phyloP scores from a whole-genome alignment of 2,888 invertebrate genomes.

The Willowsia nigromaculata region DNA sequence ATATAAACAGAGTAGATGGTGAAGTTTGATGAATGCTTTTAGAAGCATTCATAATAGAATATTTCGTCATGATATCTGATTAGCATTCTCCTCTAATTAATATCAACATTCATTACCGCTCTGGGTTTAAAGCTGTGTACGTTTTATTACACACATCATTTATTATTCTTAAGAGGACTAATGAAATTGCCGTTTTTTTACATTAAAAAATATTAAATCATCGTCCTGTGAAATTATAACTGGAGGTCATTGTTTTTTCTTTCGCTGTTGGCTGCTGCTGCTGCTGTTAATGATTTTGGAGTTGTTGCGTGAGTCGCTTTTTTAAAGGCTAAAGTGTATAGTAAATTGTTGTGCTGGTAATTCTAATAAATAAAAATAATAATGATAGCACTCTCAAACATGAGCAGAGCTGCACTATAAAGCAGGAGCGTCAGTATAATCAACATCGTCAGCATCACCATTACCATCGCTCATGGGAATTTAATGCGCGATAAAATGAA shows the following conservation, averaged over 20 bases:
- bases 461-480: slow-evolving; percentile 1
- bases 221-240: slow-evolving; percentile 10
- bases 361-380: background rate
- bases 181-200: slow-evolving; percentile 9
- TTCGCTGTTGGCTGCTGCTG: background rate
- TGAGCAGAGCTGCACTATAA: background rate
- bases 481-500: background rate
- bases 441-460: background rate
- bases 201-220: background rate
- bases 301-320: background rate
- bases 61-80: background rate
- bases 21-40: background rate
- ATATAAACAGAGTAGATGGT: background rate
- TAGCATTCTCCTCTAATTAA: slow-evolving; percentile 13
- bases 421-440: background rate
- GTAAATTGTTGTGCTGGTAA: background rate
- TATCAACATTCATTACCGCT: background rate
- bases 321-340: slow-evolving; percentile 5
- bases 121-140: background rate
- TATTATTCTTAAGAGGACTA: background rate
- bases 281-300: background rate
- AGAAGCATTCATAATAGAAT: too few relatives aligned
- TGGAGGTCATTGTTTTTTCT: slow-evolving; percentile 21
- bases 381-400: background rate
- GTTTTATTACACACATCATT: background rate